Conservation (phyloP, 2,797 vertebrate species). For the Discoglossus pictus region DNA sequence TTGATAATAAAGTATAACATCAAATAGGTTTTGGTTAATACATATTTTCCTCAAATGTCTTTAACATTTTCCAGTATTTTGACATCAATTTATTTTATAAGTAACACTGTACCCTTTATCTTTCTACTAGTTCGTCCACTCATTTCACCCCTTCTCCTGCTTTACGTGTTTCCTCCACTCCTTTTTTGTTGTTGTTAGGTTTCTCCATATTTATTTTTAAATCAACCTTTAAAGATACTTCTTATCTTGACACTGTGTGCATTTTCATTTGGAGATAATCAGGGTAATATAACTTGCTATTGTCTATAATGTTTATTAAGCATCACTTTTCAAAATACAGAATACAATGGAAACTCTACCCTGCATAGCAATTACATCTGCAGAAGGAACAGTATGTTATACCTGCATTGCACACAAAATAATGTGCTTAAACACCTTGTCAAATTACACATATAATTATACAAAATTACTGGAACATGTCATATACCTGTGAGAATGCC, state of each 20-base stretch:
- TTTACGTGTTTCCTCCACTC: no score
- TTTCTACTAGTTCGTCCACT: no score
- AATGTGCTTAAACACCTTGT: not conserved
- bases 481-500: not conserved
- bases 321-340: not conserved
- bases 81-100: no score
- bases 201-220: no score
- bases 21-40: no score
- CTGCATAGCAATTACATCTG: constrained; percentile 2
- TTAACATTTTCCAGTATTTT: no score
- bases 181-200: no score
- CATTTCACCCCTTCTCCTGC: no score
- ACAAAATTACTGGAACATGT: not conserved
- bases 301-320: not conserved
- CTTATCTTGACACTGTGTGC: not conserved
- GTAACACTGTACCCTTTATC: no score
- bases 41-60: no score
- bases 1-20: no score
- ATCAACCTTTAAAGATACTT: not conserved
- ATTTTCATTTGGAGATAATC: not conserved
- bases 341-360: not conserved
- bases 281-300: not conserved
- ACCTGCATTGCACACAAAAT: not conserved
- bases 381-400: not conserved
- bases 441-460: not conserved